Evolutionary conservation across 92 coral and sea anemone species (phyloP), one percentile per base, ranked within the genome.

Genomic region (Heteractis magnifica): DNA sequence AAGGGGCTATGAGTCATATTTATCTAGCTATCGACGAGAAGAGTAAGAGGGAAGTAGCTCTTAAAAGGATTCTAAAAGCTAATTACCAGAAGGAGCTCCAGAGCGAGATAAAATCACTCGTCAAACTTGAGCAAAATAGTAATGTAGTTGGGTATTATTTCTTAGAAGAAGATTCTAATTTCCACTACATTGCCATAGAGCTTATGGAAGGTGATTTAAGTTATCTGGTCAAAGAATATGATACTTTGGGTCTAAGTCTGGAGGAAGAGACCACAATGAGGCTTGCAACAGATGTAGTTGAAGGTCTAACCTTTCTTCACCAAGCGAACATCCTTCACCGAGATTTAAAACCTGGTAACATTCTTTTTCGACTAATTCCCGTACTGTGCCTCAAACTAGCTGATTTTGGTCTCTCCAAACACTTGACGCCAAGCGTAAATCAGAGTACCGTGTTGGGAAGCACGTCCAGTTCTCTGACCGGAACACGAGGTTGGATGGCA

Each of bases 401-500:
- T 13, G 94, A 91, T 65, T 91, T 89, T 81, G 92, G 89, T 74
- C 84, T 91, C 65, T 84, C 94, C 0, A 89, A 86, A 75, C 82
- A 89, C 81, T 49, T 88, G 78, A 74, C 78, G 4, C 51, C 81
- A 19, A n/a, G 49, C 51, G 55, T 51, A 4, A 23, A 41, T 52
- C 64, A 81, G 7, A 79, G 51, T 12, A 73, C 88, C 34, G 52
- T 88, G 8, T 77, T 88, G 52, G 72, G 88, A 6, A 86, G 88
- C 48, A 84, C 87, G 49, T 81, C 86, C 2, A 86, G 81, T 51
- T 88, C 90, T 52, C 79, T 83, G 87, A 87, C 87, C 26, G 94
- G 94, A 26, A 89, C 94, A 10, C 92, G 92, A 21, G 91, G 94
- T 18, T 91, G 94, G 94, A 91, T 91, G 94, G 94, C 94, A 64